phyloP scores from a whole-genome alignment of 1,140 invertebrate genomes.

The Trinorchestia longiramus region DNA sequence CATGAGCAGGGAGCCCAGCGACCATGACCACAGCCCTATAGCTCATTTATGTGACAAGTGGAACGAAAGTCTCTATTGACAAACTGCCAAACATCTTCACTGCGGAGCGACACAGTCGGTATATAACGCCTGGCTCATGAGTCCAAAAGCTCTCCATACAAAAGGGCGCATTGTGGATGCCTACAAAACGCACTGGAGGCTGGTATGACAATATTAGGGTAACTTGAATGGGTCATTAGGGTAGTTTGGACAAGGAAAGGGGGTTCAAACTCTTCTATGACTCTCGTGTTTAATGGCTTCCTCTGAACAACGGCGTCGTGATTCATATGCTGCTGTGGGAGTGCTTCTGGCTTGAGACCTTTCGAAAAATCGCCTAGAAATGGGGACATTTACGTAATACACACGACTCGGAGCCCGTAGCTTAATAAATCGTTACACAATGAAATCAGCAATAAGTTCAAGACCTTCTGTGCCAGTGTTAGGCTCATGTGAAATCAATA shows the following conservation, averaged over 20 bases:
- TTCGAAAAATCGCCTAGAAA: not conserved
- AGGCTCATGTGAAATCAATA: not conserved
- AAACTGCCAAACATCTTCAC: slow-evolving; percentile 40
- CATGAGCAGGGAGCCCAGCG: not conserved
- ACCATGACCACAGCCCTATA: not conserved
- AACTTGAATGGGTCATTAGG: slow-evolving; percentile 49
- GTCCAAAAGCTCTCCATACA: not conserved
- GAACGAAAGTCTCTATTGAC: slow-evolving; percentile 17
- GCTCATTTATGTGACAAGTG: not conserved
- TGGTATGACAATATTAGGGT: slow-evolving; percentile 53
- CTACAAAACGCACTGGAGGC: slow-evolving; percentile 33
- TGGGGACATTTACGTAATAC: not conserved
- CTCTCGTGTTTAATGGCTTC: slow-evolving; percentile 39
- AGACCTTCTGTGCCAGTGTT: not conserved
- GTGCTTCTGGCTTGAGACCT: not conserved
- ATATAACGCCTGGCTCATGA: not conserved
- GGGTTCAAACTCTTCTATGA: not conserved
- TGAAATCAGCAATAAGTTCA: not conserved
- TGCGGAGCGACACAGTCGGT: not conserved
- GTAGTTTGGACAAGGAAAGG: slow-evolving; percentile 48
- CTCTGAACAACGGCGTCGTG: not conserved
- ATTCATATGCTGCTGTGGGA: not conserved
- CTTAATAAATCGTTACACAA: not conserved
- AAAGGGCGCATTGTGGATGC: not conserved
- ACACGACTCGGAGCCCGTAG: not conserved